These are phyloP conservation scores for Phrynosoma platyrhinos DNA, from an alignment of 2,113 vertebrate genomes.

Conservation along the genomic window DNA sequence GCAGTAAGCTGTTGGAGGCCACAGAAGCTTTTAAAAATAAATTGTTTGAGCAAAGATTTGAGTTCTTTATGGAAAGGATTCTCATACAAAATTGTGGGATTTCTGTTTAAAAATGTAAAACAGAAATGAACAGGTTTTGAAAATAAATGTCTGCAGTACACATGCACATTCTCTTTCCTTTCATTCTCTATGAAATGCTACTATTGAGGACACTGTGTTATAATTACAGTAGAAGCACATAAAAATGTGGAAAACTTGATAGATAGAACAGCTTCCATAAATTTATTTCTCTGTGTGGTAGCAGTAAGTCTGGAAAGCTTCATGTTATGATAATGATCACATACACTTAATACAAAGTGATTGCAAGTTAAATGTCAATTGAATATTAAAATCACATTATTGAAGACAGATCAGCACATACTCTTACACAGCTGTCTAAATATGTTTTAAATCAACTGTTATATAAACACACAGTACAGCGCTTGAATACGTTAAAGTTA, in stretches of 20 bases:
- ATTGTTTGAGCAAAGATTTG: not conserved
- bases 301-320: constrained; percentile 32
- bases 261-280: constrained; percentile 21
- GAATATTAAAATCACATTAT: constrained; percentile 45
- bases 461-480: constrained; percentile 30
- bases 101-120: not conserved
- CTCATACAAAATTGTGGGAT: not conserved
- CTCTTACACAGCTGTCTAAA: constrained; percentile 33
- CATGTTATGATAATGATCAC: not conserved
- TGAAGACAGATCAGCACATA: constrained; percentile 46
- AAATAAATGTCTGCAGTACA: not conserved
- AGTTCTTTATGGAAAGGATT: not conserved
- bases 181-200: not conserved
- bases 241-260: constrained; percentile 15
- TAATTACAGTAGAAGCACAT: constrained; percentile 3
- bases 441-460: constrained; percentile 44
- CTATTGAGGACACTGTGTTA: not conserved
- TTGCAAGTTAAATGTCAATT: constrained; percentile 38
- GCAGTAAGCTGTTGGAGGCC: not conserved
- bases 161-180: not conserved
- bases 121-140: accelerated
- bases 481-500: constrained; percentile 42
- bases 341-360: constrained; percentile 34
- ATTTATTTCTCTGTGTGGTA: constrained; percentile 20
- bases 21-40: not conserved